Evolutionary conservation across 2,797 vertebrate genomes (phyloP).

Genomic region (Eremophila alpestris): DNA sequence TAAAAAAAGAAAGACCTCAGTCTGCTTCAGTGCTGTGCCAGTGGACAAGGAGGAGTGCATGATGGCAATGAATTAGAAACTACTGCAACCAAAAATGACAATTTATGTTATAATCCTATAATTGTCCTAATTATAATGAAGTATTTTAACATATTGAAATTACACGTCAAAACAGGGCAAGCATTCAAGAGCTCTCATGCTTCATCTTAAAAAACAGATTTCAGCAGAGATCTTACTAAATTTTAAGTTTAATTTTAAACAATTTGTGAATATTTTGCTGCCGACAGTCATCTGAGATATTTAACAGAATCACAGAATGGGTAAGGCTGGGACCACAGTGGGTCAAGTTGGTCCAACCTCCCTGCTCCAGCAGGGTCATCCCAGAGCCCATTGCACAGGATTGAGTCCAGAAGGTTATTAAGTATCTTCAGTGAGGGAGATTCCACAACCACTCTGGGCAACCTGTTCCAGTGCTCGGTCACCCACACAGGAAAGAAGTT

Average conservation of each 20-base stretch:
- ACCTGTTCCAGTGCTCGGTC: not conserved
- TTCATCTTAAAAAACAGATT: constrained; percentile 12
- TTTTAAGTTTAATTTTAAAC: not conserved
- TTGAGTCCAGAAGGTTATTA: not conserved
- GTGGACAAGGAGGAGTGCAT: not conserved
- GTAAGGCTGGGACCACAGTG: not conserved
- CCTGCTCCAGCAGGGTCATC: not conserved
- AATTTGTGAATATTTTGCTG: not conserved
- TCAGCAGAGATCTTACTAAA: constrained; percentile 1
- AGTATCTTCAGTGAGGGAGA: not conserved
- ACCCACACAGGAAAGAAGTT: rapidly evolving
- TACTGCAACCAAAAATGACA: not conserved
- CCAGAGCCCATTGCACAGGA: not conserved
- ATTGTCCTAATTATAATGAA: not conserved
- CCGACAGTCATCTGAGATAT: not conserved
- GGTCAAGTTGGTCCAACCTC: not conserved
- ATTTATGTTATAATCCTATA: not conserved
- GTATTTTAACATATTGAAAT: not conserved
- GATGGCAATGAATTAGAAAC: not conserved
- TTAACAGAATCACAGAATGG: not conserved
- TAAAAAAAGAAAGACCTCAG: not conserved
- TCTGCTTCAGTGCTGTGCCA: not conserved
- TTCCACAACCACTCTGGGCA: not conserved
- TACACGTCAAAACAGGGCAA: not conserved
- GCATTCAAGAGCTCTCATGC: not conserved